These are phyloP conservation scores for Tetragnatha versicolor DNA, from an alignment of 1,140 invertebrate species.

Conservation along the genomic window DNA sequence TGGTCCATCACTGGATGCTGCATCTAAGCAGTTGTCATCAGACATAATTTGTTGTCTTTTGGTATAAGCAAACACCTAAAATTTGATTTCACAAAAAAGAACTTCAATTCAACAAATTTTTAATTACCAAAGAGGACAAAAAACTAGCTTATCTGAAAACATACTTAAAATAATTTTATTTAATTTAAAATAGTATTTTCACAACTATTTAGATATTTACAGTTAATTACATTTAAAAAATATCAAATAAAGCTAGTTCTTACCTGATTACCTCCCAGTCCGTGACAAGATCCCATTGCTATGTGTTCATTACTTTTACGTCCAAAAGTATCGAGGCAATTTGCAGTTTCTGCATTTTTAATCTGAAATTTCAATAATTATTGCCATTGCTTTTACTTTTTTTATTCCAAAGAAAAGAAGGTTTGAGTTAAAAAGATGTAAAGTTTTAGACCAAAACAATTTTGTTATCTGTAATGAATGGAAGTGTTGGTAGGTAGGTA, in stretches of 20 bases:
- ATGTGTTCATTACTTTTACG: constrained; percentile 91
- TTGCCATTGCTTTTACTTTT: too few species aligned
- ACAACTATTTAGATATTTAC: neutral
- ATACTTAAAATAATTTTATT: neutral
- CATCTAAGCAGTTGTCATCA: constrained; percentile 93
- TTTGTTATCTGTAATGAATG: too few species aligned
- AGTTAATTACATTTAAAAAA: too few species aligned
- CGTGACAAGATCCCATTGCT: constrained; percentile 94
- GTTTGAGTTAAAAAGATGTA: too few species aligned
- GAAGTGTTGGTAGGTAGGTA: too few species aligned
- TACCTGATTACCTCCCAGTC: constrained; percentile 97
- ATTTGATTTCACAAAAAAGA: constrained; percentile 81
- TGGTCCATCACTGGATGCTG: constrained; percentile 75
- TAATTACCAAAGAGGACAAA: neutral
- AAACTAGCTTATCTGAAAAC: neutral
- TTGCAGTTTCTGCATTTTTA: constrained; percentile 83
- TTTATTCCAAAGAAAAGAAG: too few species aligned
- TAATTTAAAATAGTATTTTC: neutral
- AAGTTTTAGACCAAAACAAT: too few species aligned
- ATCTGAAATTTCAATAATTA: constrained; percentile 82
- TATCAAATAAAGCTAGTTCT: constrained; percentile 5
- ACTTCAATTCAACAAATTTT: neutral
- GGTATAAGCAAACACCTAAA: constrained; percentile 97
- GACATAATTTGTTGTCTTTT: constrained; percentile 95
- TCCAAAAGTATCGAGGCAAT: constrained; percentile 95